Percentiles rank a stretch among this genome's conserved stretches.
Conservation (phyloP, 2,888 invertebrate genomes). For the Lamellibrachia satsuma region DNA sequence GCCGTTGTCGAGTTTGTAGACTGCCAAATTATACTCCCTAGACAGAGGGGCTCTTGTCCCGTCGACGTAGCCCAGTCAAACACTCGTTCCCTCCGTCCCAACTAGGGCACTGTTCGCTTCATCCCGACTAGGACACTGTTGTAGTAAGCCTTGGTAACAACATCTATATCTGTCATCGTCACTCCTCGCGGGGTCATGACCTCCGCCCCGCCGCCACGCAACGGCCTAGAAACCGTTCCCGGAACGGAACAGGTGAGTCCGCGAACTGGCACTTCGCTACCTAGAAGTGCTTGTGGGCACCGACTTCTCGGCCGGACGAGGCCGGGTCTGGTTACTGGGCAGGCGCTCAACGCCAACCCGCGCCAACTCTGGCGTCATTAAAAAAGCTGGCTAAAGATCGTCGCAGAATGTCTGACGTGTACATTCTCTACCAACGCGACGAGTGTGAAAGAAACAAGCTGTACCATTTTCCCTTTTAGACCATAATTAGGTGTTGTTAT, state of each 20-base stretch:
- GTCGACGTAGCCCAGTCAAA: background rate
- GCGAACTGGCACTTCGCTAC: background rate
- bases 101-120: background rate
- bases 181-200: background rate
- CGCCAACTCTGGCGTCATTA: background rate
- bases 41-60: background rate
- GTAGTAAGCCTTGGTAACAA: background rate
- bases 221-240: background rate
- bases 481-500: background rate
- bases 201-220: background rate
- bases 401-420: background rate
- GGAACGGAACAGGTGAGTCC: constrained; percentile 1
- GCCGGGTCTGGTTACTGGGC: background rate
- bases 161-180: background rate
- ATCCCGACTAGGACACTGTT: background rate
- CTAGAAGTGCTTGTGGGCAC: background rate
- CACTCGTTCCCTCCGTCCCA: background rate
- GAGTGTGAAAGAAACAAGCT: background rate
- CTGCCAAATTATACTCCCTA: background rate
- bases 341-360: background rate
- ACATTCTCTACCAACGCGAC: background rate
- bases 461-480: background rate
- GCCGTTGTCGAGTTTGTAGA: background rate
- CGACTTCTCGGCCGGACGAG: background rate
- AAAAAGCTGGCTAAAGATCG: background rate